A percentile compares a stretch with the other conserved stretches of the same genome.
phyloP scores from a whole-genome alignment of 1,140 invertebrate species.

The Muscidifurax raptorellus region DNA sequence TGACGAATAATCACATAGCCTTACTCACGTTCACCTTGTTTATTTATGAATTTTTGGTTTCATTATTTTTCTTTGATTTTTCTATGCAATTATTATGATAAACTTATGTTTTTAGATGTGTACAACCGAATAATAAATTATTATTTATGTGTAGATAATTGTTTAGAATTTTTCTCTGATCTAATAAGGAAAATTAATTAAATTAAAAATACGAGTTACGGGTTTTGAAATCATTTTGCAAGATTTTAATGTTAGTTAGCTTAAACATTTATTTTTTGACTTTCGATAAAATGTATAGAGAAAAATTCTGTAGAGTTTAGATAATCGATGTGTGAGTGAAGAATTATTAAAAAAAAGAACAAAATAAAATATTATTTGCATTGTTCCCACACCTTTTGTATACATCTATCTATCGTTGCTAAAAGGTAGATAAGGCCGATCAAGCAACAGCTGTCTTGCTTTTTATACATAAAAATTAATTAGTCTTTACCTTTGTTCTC shows the following conservation, averaged over 20 bases:
- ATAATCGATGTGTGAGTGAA: conserved; percentile 5
- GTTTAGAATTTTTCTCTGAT: conserved; percentile 17
- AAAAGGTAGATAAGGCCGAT: neutral
- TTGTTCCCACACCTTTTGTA: conserved; percentile 18
- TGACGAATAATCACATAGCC: conserved; percentile 25
- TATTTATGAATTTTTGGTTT: conserved; percentile 11
- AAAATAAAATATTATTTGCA: conserved; percentile 7
- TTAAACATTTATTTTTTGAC: too few species aligned
- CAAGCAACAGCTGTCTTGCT: neutral
- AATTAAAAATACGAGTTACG: neutral
- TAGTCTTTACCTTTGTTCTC: conserved; percentile 6
- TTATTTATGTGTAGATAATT: conserved; percentile 7
- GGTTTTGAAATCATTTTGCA: neutral
- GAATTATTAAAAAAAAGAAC: neutral
- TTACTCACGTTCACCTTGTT: conserved; percentile 9
- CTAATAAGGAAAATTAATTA: neutral
- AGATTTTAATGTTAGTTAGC: too few species aligned
- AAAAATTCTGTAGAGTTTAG: neutral
- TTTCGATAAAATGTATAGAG: neutral
- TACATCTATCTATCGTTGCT: neutral
- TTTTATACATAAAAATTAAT: neutral
- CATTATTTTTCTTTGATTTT: conserved; percentile 11
- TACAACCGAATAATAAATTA: neutral
- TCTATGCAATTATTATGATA: neutral
- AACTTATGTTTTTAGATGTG: neutral